Evolutionary conservation across 2,113 vertebrate genomes (phyloP).

Genomic region (Zapus hudsonius): DNA sequence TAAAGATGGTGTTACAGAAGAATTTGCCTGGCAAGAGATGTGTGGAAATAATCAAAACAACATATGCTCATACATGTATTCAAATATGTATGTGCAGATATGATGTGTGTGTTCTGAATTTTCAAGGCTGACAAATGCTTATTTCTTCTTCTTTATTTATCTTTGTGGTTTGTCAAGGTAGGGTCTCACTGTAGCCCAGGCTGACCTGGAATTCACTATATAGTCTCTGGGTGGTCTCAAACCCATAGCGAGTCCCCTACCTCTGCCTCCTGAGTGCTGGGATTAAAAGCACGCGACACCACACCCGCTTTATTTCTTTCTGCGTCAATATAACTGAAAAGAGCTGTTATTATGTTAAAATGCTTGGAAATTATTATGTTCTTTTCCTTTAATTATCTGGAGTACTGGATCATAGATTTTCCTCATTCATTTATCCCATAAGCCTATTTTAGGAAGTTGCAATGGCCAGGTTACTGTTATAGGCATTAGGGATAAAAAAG

Average conservation of each 20-base stretch:
- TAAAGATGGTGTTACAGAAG: constrained; percentile 68
- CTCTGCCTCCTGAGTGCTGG: no score
- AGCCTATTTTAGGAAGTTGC: not conserved
- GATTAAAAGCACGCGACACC: no score
- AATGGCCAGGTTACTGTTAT: not conserved
- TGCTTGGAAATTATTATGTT: constrained; percentile 55
- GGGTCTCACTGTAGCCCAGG: no score
- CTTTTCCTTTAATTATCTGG: constrained; percentile 42
- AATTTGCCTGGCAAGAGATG: constrained; percentile 44
- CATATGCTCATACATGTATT: constrained; percentile 58
- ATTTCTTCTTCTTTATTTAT: no score
- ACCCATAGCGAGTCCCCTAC: no score
- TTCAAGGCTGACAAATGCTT: constrained; percentile 51
- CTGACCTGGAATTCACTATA: no score
- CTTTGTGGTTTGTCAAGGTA: no score
- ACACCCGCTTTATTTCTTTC: no score
- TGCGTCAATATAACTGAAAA: constrained; percentile 55
- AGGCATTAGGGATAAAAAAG: not conserved
- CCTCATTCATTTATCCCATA: not conserved
- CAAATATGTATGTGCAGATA: not conserved
- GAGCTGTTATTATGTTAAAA: constrained; percentile 55
- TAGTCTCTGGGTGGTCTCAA: no score
- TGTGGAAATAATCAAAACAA: constrained; percentile 73
- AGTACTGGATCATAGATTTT: constrained; percentile 19
- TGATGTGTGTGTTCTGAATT: not conserved